A percentile compares a stretch with the other conserved stretches of the same genome.
Evolutionary conservation across 1,140 invertebrate species (phyloP).

Genomic region (Atopsyche davidsoni): DNA sequence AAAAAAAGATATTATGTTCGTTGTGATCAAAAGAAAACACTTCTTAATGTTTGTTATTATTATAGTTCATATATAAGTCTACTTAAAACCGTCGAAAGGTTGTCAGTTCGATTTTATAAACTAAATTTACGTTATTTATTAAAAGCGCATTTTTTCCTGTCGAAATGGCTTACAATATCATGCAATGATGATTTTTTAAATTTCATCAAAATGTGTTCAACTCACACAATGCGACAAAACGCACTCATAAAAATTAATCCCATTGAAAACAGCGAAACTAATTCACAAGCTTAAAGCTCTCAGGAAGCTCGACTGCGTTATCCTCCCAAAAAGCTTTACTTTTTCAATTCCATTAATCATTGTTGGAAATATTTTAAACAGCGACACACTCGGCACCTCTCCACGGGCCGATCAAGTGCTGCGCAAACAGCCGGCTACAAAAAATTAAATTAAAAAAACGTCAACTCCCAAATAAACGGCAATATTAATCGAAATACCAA

Average conservation of each 20-base stretch:
- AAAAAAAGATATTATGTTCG: too few species aligned
- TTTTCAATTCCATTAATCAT: slow-evolving; percentile 18
- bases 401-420: slow-evolving; percentile 20
- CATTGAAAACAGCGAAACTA: too few species aligned
- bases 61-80: too few species aligned
- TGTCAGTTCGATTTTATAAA: too few species aligned
- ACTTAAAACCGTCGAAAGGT: too few species aligned
- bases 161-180: too few species aligned
- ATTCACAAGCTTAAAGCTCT: not conserved
- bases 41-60: too few species aligned
- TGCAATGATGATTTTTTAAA: not conserved
- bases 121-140: too few species aligned
- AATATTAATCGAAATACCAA: slow-evolving; percentile 31
- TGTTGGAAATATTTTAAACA: slow-evolving; percentile 17
- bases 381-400: slow-evolving; percentile 3
- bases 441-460: slow-evolving; percentile 29
- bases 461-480: slow-evolving; percentile 28
- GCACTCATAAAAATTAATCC: not conserved
- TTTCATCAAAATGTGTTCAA: not conserved
- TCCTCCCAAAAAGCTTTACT: not conserved
- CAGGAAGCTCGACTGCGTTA: not conserved
- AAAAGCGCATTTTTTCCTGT: too few species aligned
- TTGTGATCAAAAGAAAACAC: too few species aligned
- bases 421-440: slow-evolving; percentile 23
- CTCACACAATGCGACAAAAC: not conserved